phyloP scores from a whole-genome alignment of 1,140 invertebrate genomes.

The Pollicipes pollicipes region DNA sequence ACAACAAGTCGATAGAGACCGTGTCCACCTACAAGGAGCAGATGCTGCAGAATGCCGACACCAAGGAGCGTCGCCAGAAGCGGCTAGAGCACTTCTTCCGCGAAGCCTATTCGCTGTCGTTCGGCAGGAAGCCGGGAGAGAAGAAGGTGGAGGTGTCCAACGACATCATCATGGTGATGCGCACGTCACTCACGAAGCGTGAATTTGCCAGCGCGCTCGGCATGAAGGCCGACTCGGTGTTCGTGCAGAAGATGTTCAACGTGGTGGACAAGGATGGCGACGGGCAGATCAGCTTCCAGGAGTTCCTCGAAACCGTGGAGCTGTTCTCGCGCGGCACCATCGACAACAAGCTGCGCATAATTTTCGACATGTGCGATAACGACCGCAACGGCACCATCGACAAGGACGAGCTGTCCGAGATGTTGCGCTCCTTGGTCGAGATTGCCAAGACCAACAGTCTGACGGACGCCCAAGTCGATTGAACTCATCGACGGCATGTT shows the following conservation, averaged over 20 bases:
- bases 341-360: constrained; percentile 87
- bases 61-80: constrained; percentile 79
- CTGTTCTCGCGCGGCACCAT: constrained; percentile 77
- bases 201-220: constrained; percentile 95
- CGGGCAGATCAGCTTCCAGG: constrained; percentile 90
- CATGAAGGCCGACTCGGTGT: constrained; percentile 88
- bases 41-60: constrained; percentile 84
- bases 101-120: constrained; percentile 89
- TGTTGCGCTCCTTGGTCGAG: constrained; percentile 81
- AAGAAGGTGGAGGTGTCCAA: constrained; percentile 47
- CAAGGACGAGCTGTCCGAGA: constrained; percentile 81
- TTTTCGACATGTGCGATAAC: constrained; percentile 98
- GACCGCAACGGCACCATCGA: constrained; percentile 89
- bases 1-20: constrained; percentile 59
- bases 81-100: constrained; percentile 95
- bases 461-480: constrained; percentile 45
- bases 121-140: constrained; percentile 51
- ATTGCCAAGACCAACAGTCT: constrained; percentile 73
- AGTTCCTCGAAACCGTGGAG: constrained; percentile 91
- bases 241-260: constrained; percentile 98
- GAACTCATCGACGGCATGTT: constrained; percentile 91
- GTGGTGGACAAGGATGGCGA: constrained; percentile 93
- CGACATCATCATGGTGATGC: constrained; percentile 77
- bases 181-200: constrained; percentile 76
- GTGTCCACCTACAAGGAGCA: constrained; percentile 51